Conservation (phyloP, 2,888 invertebrate genomes). For the Caenorhabditis imperialis region DNA sequence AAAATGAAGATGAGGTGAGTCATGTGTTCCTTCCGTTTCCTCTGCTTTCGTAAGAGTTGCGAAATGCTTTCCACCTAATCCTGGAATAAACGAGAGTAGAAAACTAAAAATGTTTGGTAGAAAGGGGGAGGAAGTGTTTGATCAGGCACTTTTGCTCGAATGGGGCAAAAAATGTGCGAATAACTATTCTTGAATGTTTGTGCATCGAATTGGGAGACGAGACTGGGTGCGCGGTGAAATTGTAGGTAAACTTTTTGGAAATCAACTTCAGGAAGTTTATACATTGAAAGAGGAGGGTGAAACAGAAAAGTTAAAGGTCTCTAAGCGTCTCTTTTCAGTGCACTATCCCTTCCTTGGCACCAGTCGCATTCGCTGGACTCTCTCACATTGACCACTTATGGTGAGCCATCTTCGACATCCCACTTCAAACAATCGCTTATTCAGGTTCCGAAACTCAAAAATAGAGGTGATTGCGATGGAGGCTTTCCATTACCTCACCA, state of each 20-base stretch:
- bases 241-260: no score
- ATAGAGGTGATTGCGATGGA: constrained; percentile 63
- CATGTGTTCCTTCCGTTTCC: no score
- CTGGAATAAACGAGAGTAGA: neutral
- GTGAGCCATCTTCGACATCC: constrained; percentile 7
- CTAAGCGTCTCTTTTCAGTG: constrained; percentile 9
- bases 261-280: neutral
- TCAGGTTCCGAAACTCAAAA: constrained; percentile 68
- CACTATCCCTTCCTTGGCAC: constrained; percentile 32
- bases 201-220: constrained; percentile 34
- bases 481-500: constrained; percentile 67
- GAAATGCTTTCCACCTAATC: no score
- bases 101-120: neutral
- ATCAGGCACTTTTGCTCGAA: constrained; percentile 18
- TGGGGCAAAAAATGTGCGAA: constrained; percentile 32
- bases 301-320: neutral
- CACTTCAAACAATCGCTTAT: constrained; percentile 6
- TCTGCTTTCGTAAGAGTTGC: no score
- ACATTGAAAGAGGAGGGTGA: neutral
- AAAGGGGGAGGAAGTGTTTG: constrained; percentile 13
- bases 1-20: no score
- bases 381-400: constrained; percentile 61
- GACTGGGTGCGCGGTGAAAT: no score
- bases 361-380: constrained; percentile 53
- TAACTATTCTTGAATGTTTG: constrained; percentile 41